phyloP scores from a whole-genome alignment of 1,140 invertebrate genomes.

The Microplitis demolitor region DNA sequence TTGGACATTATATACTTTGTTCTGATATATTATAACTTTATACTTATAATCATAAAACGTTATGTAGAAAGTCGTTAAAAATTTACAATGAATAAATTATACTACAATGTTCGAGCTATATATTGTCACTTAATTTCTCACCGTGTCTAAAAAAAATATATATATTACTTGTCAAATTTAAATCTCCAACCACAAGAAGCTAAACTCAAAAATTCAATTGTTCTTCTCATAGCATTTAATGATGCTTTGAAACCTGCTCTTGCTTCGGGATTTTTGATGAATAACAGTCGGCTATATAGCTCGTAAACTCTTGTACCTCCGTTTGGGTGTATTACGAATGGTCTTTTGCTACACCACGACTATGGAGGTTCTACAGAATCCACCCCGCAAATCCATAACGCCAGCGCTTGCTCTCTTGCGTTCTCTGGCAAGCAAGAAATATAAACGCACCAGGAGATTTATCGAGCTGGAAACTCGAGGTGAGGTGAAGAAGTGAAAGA shows the following conservation, averaged over 20 bases:
- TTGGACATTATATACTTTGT: too few species aligned
- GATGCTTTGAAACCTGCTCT: not conserved
- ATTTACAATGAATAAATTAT: not conserved
- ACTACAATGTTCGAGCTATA: not conserved
- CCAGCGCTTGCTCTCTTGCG: conserved; percentile 11
- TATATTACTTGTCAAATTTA: not conserved
- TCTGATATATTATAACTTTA: too few species aligned
- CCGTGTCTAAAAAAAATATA: not conserved
- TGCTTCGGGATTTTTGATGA: not conserved
- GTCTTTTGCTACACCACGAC: not conserved
- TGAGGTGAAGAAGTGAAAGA: conserved; percentile 2
- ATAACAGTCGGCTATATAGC: conserved; percentile 3
- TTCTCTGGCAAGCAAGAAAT: conserved; percentile 1
- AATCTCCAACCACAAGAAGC: conserved; percentile 1
- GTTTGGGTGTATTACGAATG: not conserved
- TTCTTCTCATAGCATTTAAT: not conserved
- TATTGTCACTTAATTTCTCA: not conserved
- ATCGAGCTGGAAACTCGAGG: conserved; percentile 24
- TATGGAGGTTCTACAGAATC: not conserved
- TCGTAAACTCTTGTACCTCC: not conserved
- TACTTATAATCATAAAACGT: too few species aligned
- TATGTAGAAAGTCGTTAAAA: not conserved
- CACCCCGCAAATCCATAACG: conserved; percentile 6
- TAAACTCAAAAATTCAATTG: not conserved
- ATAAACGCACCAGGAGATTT: conserved; percentile 26